Percentiles rank a stretch among this genome's conserved stretches.
Evolutionary conservation across 2,113 vertebrate genomes (phyloP).

Genomic region (Spermophilus dauricus): DNA sequence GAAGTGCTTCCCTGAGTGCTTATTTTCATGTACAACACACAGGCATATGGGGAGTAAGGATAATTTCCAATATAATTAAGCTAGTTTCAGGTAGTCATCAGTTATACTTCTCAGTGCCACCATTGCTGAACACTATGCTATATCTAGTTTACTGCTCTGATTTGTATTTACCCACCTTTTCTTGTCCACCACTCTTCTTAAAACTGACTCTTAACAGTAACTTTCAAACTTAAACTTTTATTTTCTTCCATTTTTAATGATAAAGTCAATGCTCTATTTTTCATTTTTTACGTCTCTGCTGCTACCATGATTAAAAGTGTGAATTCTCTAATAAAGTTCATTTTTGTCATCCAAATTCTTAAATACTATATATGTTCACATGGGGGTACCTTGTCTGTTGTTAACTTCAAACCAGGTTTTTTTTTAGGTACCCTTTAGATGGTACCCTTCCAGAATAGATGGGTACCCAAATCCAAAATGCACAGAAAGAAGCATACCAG

Average conservation of each 20-base stretch:
- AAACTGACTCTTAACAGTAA: background rate
- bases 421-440: background rate
- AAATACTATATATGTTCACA: background rate
- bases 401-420: background rate
- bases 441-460: background rate
- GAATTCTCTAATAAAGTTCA: background rate
- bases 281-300: background rate
- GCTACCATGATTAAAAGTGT: background rate
- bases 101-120: background rate
- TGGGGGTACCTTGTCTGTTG: background rate
- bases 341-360: conserved; percentile 11
- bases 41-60: background rate
- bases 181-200: background rate
- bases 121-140: background rate
- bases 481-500: background rate
- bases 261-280: background rate
- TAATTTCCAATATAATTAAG: background rate
- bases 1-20: background rate
- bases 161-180: background rate
- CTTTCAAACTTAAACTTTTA: conserved; percentile 6
- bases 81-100: background rate
- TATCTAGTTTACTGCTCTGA: background rate
- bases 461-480: background rate
- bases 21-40: background rate
- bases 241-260: conserved; percentile 13